Evolutionary conservation across 2,888 invertebrate species (phyloP), one percentile per base, ranked within the genome.

Genomic region (Congeria kusceri): DNA sequence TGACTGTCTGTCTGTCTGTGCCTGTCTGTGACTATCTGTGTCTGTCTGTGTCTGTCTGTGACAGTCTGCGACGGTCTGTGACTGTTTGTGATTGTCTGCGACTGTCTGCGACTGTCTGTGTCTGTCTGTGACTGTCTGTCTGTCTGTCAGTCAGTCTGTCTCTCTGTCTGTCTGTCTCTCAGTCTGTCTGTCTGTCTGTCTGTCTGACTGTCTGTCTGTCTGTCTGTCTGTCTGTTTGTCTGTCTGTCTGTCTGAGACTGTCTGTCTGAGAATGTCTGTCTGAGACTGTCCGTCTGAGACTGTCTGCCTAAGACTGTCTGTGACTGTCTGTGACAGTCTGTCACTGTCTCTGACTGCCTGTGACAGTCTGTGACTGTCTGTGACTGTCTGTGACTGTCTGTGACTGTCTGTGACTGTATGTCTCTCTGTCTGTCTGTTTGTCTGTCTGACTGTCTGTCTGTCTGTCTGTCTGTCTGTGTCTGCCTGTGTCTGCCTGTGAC

Each of bases 41-140:
- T 65, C 47, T 65, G 65, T 65, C 23, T 65, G 65, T 65, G 65
- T 65, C 49, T 65, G 65, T 65, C 23, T 47, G 49, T 49, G 7
- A 46, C 47, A 46, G 47, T 65, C 25, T 47, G 7, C 20, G 47
- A 46, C 23, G 46, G 65, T 65, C 47, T 65, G 46, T 65, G 7
- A 46, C 25, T 65, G 5, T 65, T 46, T 65, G 5, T 47, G 49
- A 46, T 13, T 65, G 47, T 65, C 29, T 65, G 46, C 20, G 25
- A 7, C 25, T 65, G 11, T 65, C 47, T 65, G 7, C 20, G 47
- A 11, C 47, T 65, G 65, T 65, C 23, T 65, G 65, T 65, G 47
- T 65, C 23, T 47, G 49, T 65, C 29, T 65, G 47, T 65, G 49
- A 46, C 47, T 47, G 65, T 65, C 23, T 65, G 47, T 65, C 29